Percentiles rank a stretch among this genome's conserved stretches.
These are phyloP conservation scores for Parnassius apollo DNA, from an alignment of 2,888 invertebrate genomes.

Conservation along the genomic window DNA sequence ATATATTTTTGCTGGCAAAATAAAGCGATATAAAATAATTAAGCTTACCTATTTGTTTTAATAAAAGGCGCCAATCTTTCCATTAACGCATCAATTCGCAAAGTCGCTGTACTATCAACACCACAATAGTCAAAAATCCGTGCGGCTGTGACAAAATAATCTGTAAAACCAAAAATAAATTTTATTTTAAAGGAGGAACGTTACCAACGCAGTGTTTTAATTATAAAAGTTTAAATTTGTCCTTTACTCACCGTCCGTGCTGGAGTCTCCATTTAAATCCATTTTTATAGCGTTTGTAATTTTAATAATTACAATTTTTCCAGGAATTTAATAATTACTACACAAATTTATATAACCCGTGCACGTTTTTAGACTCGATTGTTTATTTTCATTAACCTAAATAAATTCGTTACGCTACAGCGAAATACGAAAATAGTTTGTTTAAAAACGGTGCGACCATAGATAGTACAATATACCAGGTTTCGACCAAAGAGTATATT, in stretches of 20 bases:
- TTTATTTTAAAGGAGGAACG: constrained; percentile 42
- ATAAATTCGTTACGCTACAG: constrained; percentile 57
- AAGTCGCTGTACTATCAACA: constrained; percentile 53
- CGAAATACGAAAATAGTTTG: constrained; percentile 58
- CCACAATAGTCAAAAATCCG: constrained; percentile 74
- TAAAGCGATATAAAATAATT: not conserved
- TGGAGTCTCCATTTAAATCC: constrained; percentile 59
- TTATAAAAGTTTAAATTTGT: constrained; percentile 42
- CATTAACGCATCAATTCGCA: constrained; percentile 67
- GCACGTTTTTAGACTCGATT: constrained; percentile 48
- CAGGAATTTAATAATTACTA: constrained; percentile 29
- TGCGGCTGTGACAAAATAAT: constrained; percentile 66
- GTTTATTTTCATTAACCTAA: constrained; percentile 59
- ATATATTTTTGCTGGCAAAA: too few species aligned
- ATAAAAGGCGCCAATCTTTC: constrained; percentile 70
- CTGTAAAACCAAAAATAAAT: constrained; percentile 43
- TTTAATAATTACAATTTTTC: constrained; percentile 25
- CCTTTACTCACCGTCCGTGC: constrained; percentile 57
- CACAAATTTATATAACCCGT: constrained; percentile 39
- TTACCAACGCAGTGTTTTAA: constrained; percentile 62
- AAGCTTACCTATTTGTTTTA: constrained; percentile 69
- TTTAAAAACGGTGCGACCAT: constrained; percentile 44
- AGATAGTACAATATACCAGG: too few species aligned
- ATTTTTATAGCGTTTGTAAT: constrained; percentile 41
- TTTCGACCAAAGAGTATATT: too few species aligned